A percentile compares a stretch with the other conserved stretches of the same genome.
phyloP scores from a whole-genome alignment of 2,888 invertebrate species.

The Sycophila texana region DNA sequence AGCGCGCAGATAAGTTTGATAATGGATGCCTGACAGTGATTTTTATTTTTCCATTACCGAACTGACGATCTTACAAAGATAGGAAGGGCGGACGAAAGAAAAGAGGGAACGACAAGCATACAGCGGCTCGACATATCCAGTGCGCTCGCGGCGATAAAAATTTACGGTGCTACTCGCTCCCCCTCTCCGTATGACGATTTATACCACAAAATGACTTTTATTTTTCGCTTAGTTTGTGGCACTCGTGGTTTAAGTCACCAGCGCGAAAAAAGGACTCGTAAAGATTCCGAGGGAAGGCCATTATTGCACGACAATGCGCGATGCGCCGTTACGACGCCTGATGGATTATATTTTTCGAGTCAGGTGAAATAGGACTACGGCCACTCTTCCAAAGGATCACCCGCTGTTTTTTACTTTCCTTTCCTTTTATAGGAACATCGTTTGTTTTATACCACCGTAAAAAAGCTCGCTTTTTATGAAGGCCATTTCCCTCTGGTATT shows the following conservation, averaged over 20 bases:
- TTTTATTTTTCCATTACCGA: conserved; percentile 46
- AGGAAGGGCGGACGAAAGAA: neutral
- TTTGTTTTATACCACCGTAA: conserved; percentile 6
- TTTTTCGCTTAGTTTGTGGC: neutral
- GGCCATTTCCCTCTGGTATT: too few relatives aligned
- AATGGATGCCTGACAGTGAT: conserved; percentile 37
- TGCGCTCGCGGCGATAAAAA: conserved; percentile 22
- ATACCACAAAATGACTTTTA: neutral
- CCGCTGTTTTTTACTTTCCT: neutral
- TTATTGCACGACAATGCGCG: conserved; percentile 1
- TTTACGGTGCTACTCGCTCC: conserved; percentile 3
- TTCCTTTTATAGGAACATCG: neutral
- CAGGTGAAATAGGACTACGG: neutral
- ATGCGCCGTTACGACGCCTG: conserved; percentile 5
- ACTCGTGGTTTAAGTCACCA: neutral
- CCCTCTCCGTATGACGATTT: conserved; percentile 4
- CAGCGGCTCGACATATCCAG: neutral
- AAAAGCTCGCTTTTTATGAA: too few relatives aligned
- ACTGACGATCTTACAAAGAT: conserved; percentile 13
- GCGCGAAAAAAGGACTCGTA: conserved; percentile 14
- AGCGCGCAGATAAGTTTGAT: conserved; percentile 31
- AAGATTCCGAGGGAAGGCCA: conserved; percentile 3
- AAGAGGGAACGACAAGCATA: neutral
- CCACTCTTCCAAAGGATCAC: neutral
- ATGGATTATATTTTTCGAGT: conserved; percentile 19